phyloP scores from a whole-genome alignment of 2,113 vertebrate species.

The Thamnaconus septentrionalis region DNA sequence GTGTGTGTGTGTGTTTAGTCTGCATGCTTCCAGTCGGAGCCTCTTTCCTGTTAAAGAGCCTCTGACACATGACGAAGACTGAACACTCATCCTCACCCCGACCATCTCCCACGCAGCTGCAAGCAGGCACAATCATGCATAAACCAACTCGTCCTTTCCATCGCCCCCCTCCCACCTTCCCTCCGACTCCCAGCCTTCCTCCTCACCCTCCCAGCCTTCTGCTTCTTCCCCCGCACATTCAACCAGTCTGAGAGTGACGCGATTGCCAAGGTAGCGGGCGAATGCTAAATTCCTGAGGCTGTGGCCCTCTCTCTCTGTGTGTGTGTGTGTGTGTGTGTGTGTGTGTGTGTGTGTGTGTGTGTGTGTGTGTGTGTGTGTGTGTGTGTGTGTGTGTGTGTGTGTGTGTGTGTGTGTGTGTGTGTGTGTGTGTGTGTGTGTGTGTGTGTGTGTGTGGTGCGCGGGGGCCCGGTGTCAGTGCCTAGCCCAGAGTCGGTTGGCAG shows the following conservation, averaged over 20 bases:
- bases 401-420: no score
- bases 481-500: conserved; percentile 61
- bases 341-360: no score
- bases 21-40: conserved; percentile 55
- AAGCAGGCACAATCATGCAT: conserved; percentile 25
- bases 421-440: no score
- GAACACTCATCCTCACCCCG: conserved; percentile 60
- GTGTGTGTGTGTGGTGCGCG: conserved; percentile 14
- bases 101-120: conserved; percentile 62
- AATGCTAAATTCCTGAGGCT: conserved; percentile 75
- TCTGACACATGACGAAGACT: conserved; percentile 63
- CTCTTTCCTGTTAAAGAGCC: conserved; percentile 48
- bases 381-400: no score
- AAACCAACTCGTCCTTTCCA: conserved; percentile 6
- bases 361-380: no score
- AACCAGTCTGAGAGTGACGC: conserved; percentile 67
- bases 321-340: no score
- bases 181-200: conserved; percentile 33
- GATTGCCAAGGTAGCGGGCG: conserved; percentile 70
- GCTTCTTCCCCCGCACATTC: conserved; percentile 34
- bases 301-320: conserved; percentile 49
- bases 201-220: not conserved
- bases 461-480: conserved; percentile 45
- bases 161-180: conserved; percentile 23
- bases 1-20: conserved; percentile 54